These are phyloP conservation scores for Aphelenchoides fujianensis DNA, from an alignment of 1,140 invertebrate species.

Conservation along the genomic window DNA sequence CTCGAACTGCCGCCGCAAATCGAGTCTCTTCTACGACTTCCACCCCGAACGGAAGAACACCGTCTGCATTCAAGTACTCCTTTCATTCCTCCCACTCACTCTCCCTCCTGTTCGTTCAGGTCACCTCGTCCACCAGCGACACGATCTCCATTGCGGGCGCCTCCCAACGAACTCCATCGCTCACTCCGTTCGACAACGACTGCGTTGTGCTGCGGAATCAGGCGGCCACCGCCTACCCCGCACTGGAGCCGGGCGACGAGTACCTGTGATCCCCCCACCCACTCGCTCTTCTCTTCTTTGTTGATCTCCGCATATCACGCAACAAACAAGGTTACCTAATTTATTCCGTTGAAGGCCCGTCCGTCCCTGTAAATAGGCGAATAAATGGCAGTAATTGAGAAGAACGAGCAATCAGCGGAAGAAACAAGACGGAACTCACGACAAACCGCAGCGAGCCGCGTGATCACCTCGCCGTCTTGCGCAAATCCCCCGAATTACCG, in stretches of 20 bases:
- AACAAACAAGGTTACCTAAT: too few species aligned
- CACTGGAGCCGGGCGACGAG: conserved; percentile 9
- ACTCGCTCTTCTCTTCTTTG: too few species aligned
- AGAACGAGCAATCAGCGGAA: too few species aligned
- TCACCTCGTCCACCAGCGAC: background rate
- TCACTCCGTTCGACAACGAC: conserved; percentile 8
- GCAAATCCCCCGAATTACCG: too few species aligned
- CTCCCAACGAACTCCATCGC: background rate
- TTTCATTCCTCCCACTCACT: background rate
- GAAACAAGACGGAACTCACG: too few species aligned
- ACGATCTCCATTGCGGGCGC: background rate
- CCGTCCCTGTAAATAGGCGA: too few species aligned
- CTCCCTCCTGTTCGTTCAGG: background rate
- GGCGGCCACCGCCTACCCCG: background rate
- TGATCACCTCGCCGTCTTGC: too few species aligned
- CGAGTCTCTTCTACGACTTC: conserved; percentile 27
- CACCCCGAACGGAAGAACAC: conserved; percentile 28
- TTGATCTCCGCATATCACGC: too few species aligned
- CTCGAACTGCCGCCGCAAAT: conserved; percentile 7
- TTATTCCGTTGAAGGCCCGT: too few species aligned
- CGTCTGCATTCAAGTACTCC: conserved; percentile 21
- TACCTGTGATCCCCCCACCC: conserved; percentile 5
- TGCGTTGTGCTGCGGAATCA: conserved; percentile 9
- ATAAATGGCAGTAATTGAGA: too few species aligned
- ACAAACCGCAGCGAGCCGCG: too few species aligned